Percentiles rank a stretch among this genome's conserved stretches.
Conservation (phyloP, 2,797 vertebrate genomes). For the Anolis apletophallus region DNA sequence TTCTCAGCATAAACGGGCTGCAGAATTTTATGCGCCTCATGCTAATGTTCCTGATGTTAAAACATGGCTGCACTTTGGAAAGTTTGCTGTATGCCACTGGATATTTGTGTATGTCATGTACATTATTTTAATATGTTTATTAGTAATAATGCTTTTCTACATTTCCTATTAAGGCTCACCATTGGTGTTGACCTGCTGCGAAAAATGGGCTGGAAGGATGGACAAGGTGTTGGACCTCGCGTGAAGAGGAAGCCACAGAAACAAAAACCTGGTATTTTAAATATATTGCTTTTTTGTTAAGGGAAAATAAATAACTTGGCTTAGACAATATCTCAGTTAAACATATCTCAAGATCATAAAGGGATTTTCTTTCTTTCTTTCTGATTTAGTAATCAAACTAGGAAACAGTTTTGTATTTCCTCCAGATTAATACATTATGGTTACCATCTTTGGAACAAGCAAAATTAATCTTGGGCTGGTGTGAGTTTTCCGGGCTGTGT, state of each 20-base stretch:
- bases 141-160: background rate
- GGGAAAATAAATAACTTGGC: background rate
- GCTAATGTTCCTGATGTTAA: background rate
- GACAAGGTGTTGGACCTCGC: constrained; percentile 93
- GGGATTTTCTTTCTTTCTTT: too few species aligned
- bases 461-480: too few species aligned
- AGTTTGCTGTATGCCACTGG: too few species aligned
- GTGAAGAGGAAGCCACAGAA: constrained; percentile 86
- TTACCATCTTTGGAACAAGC: too few species aligned
- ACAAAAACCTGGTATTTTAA: constrained; percentile 79
- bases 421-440: too few species aligned
- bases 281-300: background rate
- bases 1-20: background rate
- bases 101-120: background rate
- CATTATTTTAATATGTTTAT: background rate
- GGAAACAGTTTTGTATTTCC: too few species aligned
- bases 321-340: background rate
- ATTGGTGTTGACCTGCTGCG: constrained; percentile 89
- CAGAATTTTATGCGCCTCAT: background rate
- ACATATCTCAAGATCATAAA: background rate
- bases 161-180: constrained; percentile 81
- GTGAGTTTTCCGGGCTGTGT: too few species aligned
- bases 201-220: constrained; percentile 97
- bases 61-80: too few species aligned
- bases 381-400: too few species aligned